Percentiles rank a stretch among this genome's conserved stretches.
These are phyloP conservation scores for Lipophrys pholis DNA, from an alignment of 2,113 vertebrate species.

Conservation along the genomic window DNA sequence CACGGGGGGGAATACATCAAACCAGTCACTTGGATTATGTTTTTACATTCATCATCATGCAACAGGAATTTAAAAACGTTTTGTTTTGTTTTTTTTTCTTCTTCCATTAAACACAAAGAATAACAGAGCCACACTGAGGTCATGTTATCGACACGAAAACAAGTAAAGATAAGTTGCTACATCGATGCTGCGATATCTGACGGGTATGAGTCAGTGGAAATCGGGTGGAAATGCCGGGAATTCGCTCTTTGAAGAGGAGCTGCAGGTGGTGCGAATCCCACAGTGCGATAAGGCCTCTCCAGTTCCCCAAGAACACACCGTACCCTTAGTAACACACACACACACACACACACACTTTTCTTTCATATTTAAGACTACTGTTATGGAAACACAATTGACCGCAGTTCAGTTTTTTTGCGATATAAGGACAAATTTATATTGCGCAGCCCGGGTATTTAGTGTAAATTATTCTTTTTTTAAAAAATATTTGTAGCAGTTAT, in stretches of 20 bases:
- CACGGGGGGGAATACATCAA: constrained; percentile 15
- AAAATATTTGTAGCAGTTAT: too few species aligned
- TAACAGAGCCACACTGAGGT: background rate
- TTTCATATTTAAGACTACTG: too few species aligned
- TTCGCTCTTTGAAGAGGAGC: constrained; percentile 47
- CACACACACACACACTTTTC: constrained; percentile 15
- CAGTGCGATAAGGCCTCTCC: constrained; percentile 63
- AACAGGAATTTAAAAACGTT: background rate
- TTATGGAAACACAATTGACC: too few species aligned
- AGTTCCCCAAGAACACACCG: constrained; percentile 54
- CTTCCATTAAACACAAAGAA: background rate
- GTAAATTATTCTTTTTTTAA: too few species aligned
- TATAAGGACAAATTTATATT: too few species aligned
- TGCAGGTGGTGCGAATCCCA: constrained; percentile 90
- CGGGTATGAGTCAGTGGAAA: constrained; percentile 24
- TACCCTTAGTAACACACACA: constrained; percentile 30
- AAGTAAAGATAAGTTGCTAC: constrained; percentile 32
- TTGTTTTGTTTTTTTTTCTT: background rate
- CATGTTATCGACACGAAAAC: background rate
- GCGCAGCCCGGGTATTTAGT: too few species aligned
- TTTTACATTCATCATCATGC: constrained; percentile 45
- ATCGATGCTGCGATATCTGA: constrained; percentile 51
- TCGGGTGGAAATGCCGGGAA: constrained; percentile 52
- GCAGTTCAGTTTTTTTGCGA: too few species aligned
- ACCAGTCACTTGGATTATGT: background rate